A percentile compares a stretch with the other conserved stretches of the same genome.
These are phyloP conservation scores for Drosophila lacicola DNA, from an alignment of 2,888 invertebrate genomes.

Conservation along the genomic window DNA sequence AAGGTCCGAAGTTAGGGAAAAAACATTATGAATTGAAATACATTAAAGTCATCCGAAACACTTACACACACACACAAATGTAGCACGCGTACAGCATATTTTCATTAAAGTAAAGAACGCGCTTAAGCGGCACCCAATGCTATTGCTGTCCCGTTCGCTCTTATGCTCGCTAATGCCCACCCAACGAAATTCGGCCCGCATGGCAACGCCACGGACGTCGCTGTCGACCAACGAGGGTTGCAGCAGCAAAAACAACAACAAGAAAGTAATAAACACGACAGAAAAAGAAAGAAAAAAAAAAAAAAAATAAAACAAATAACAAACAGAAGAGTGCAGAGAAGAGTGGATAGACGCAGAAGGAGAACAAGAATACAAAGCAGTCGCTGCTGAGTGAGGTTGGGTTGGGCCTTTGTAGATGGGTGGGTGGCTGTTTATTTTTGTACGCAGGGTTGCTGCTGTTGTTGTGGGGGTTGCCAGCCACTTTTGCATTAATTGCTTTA, in stretches of 20 bases:
- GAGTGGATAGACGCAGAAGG: constrained; percentile 5
- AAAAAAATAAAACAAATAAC: constrained; percentile 16
- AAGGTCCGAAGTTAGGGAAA: constrained; percentile 35
- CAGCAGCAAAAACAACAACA: constrained; percentile 28
- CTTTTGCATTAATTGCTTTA: constrained; percentile 82
- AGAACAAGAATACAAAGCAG: constrained; percentile 18
- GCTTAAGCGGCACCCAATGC: constrained; percentile 12
- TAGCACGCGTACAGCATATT: constrained; percentile 14
- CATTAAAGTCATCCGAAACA: constrained; percentile 52
- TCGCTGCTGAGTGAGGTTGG: constrained; percentile 26
- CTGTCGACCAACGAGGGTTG: constrained; percentile 45
- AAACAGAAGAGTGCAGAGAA: constrained; percentile 15
- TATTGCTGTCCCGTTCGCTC: constrained; percentile 14
- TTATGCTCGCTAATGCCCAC: constrained; percentile 12
- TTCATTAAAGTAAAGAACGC: constrained; percentile 63
- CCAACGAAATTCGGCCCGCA: constrained; percentile 40
- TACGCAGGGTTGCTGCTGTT: constrained; percentile 58
- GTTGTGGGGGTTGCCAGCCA: constrained; percentile 55
- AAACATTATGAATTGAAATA: constrained; percentile 47
- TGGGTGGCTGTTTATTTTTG: constrained; percentile 61
- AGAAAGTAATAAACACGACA: constrained; percentile 64
- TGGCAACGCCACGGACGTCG: constrained; percentile 44
- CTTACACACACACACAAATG: background rate
- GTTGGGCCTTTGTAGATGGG: constrained; percentile 13
- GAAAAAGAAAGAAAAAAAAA: constrained; percentile 28